Evolutionary conservation across 2,888 invertebrate species (phyloP), one percentile per base, ranked within the genome.

Genomic region (Agonopterix arenella): DNA sequence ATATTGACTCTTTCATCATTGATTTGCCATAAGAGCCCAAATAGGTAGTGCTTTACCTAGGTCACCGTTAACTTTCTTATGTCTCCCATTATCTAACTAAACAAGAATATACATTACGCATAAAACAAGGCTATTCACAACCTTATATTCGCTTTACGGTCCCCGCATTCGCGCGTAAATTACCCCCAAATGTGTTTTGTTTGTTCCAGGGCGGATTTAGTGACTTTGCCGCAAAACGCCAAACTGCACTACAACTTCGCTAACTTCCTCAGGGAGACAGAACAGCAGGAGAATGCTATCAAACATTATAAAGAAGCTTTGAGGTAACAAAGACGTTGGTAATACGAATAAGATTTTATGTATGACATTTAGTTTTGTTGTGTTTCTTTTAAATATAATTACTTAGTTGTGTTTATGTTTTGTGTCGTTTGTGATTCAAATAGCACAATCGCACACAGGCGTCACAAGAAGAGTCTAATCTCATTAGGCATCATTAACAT

Each of bases 161-260:
- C 56, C 55, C 64, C 60, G 64, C 60, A 61, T 72, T 72, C 47
- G 49, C 47, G 49, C 64, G 66, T 80, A 77, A 76, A 80, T 80
- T 70, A 77, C 72, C 66, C 49, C 65, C 54, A 71, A 79, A 78
- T 80, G 80, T 79, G 76, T 79, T 76, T 82, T 80, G 80, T 79
- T 77, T 75, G 73, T 89, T 90, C 80, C 90, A 96, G 96, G 73
- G 93, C 96, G 67, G 97, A 96, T 61, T 89, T 97, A 71, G 90
- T 92, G 78, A 93, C 93, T 60, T 84, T 96, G 64, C 96, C 96
- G 47, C 93, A 95, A 80, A 97, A 97, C 83, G 96, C 96, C 62
- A 97, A 97, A 90, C 94, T 96, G 92, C 96, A 96, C 90, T 97
- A 96, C 91, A 97, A 97, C 91, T 96, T 94, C 71, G 97, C 93